Evolutionary conservation across 2,113 vertebrate genomes (phyloP).

Genomic region (Urocynchramus pylzowi): DNA sequence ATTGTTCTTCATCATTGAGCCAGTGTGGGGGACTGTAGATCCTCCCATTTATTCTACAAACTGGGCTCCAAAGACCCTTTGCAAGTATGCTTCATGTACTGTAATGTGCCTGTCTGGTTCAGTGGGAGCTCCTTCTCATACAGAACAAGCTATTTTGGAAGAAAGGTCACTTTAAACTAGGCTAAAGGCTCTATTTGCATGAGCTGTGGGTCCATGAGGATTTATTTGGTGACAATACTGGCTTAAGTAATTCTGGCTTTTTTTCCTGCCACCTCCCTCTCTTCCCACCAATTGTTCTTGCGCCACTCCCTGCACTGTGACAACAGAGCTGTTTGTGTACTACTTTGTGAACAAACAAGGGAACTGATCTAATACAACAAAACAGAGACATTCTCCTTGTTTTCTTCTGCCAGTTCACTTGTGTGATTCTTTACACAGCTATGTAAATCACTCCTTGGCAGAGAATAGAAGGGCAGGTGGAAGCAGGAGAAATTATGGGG

Average conservation of each 20-base stretch:
- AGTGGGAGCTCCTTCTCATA: neutral
- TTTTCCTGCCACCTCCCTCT: neutral
- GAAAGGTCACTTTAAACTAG: neutral
- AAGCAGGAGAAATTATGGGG: neutral
- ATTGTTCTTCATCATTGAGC: neutral
- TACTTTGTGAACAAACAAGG: neutral
- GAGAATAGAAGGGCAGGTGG: neutral
- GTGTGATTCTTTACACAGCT: neutral
- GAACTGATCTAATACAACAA: neutral
- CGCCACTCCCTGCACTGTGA: neutral
- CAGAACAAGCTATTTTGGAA: neutral
- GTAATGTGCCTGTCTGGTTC: neutral
- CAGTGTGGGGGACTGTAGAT: neutral
- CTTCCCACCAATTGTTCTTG: neutral
- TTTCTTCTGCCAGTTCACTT: neutral
- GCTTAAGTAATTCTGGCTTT: constrained; percentile 13
- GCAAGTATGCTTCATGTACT: neutral
- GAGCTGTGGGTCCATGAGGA: neutral
- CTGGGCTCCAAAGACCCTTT: neutral
- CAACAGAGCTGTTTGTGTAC: constrained; percentile 20
- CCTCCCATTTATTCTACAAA: neutral
- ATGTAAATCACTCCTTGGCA: neutral
- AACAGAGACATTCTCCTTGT: neutral
- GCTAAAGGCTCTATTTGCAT: neutral
- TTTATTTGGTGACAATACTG: neutral